These are phyloP conservation scores for Pagrus major DNA, from an alignment of 2,113 vertebrate species.

Conservation along the genomic window DNA sequence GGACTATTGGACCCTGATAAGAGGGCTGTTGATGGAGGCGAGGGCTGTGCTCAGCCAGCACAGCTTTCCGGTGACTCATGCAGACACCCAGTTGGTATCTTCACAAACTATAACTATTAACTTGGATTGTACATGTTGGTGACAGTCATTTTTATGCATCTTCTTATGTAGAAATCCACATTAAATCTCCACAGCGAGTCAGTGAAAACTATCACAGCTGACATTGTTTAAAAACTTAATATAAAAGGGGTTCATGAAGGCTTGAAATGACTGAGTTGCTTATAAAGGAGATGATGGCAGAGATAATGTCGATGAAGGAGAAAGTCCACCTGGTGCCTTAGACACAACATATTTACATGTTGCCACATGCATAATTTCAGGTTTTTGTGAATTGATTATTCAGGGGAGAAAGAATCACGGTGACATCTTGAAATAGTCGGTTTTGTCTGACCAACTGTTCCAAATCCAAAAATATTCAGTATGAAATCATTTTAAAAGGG, in stretches of 20 bases:
- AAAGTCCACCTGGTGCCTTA: background rate
- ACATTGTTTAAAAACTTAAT: background rate
- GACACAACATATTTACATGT: background rate
- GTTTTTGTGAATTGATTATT: background rate
- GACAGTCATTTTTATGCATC: constrained; percentile 3
- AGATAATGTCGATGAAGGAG: background rate
- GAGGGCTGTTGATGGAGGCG: constrained; percentile 52
- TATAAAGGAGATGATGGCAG: constrained; percentile 2
- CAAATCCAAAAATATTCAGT: background rate
- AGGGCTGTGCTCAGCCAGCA: constrained; percentile 50
- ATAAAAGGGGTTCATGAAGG: background rate
- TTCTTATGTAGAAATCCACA: constrained; percentile 3
- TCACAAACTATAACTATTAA: constrained; percentile 34
- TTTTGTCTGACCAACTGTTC: background rate
- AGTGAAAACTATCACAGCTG: background rate
- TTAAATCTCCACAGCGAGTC: background rate
- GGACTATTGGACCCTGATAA: constrained; percentile 80
- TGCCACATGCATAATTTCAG: background rate
- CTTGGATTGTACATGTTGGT: constrained; percentile 9
- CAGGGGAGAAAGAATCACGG: background rate
- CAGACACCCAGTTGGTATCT: constrained; percentile 27
- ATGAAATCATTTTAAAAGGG: background rate
- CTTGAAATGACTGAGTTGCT: constrained; percentile 16
- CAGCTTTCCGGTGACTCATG: constrained; percentile 57
- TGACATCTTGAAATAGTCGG: background rate